A percentile compares a stretch with the other conserved stretches of the same genome.
Evolutionary conservation across 23 tunicate species (phyloP).

Genomic region (Clavelina lepadiformis): DNA sequence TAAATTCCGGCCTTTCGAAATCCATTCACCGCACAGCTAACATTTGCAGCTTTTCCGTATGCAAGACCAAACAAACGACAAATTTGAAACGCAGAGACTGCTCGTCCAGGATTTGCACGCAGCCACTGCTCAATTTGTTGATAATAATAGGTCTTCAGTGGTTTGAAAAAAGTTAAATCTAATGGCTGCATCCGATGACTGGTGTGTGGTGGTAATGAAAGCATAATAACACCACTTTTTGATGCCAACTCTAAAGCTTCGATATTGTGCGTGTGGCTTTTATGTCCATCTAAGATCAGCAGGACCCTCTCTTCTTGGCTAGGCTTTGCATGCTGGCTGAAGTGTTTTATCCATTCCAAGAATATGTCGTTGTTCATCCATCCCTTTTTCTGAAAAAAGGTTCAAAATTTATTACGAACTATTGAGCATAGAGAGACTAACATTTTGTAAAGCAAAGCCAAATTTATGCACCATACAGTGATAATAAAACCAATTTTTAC

Average conservation of each 20-base stretch:
- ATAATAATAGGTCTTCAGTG: slow-evolving; percentile 11
- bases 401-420: slow-evolving; percentile 3
- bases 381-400: slow-evolving; percentile 11
- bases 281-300: slow-evolving; percentile 10
- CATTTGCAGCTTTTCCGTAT: slow-evolving; percentile 11
- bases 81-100: slow-evolving; percentile 2
- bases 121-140: slow-evolving; percentile 18
- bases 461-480: too few relatives aligned
- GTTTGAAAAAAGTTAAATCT: slow-evolving; percentile 22
- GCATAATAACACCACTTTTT: slow-evolving; percentile 18
- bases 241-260: slow-evolving; percentile 2
- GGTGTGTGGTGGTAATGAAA: slow-evolving; percentile 22
- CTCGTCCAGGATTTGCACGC: slow-evolving; percentile 35
- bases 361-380: slow-evolving; percentile 15
- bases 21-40: slow-evolving; percentile 20
- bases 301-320: slow-evolving; percentile 4
- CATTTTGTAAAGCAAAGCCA: neutral
- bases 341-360: slow-evolving; percentile 6
- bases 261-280: slow-evolving; percentile 10
- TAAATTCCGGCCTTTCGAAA: slow-evolving; percentile 25
- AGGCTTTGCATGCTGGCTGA: slow-evolving; percentile 4
- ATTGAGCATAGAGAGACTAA: slow-evolving; percentile 2
- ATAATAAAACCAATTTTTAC: slow-evolving; percentile 1
- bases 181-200: slow-evolving; percentile 21
- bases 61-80: slow-evolving; percentile 24